Evolutionary conservation across 1,140 invertebrate species (phyloP), one percentile per base, ranked within the genome.

Genomic region (Halesus radiatus): DNA sequence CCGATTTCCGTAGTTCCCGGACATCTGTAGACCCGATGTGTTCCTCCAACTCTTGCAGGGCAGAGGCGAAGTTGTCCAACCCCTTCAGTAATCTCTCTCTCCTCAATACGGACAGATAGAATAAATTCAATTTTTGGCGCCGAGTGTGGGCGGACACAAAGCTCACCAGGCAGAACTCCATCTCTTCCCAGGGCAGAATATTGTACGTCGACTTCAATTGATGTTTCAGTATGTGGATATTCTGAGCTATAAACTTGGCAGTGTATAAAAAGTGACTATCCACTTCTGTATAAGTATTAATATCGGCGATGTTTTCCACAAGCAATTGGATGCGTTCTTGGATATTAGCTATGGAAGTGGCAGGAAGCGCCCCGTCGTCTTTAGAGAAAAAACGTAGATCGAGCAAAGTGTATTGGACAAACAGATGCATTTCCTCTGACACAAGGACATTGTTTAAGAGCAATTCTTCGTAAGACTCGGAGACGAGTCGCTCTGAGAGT

Each of bases 181-280:
- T 29, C 5, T 29, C 26, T 29, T 29, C 26, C 26, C 26, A 29
- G 26, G 26, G 26, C 26, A 29, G 5, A 29, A 29, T 29, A 29
- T 29, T 29, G 26, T 29, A 29, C 13, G 66, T 70, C 13, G 66
- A 70, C n/a, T 45, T 70, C 66, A 70, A 13, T 32, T 37, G 29
- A 18, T 50, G 5, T n/a, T 70, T 70, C 26, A 70, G n/a, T 16
- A 70, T 37, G 22, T 45, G 29, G 37, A 70, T 29, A 70, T 70
- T 70, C 16, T 37, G 29, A 4, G 29, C 26, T 22, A 70, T n/a
- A n/a, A 70, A 70, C 26, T 29, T 29, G 26, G 26, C 26, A 2
- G 2, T 29, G 26, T 29, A 29, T 29, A 29, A 29, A 29, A 29
- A 29, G 26, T 29, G 26, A 29, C 26, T 29, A 5, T 29, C 26